Evolutionary conservation across 2,888 invertebrate genomes (phyloP).

Genomic region (Dynastes maya): DNA sequence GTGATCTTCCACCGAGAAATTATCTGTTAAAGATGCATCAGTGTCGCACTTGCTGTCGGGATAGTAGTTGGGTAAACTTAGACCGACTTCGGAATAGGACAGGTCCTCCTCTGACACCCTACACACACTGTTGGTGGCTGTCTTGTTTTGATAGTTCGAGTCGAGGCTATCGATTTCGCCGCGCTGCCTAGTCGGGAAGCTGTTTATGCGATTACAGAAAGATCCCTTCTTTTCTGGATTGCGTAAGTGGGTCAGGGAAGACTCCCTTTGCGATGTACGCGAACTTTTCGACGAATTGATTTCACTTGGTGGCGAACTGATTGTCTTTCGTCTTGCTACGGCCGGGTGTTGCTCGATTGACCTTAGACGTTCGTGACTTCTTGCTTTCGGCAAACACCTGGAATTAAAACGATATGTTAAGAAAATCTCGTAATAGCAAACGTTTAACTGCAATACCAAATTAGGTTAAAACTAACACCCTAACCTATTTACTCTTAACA

Average conservation of each 20-base stretch:
- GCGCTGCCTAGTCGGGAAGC: constrained; percentile 55
- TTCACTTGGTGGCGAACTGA: constrained; percentile 59
- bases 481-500: no score
- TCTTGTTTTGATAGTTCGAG: constrained; percentile 75
- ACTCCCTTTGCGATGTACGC: constrained; percentile 52
- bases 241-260: constrained; percentile 39
- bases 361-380: constrained; percentile 62
- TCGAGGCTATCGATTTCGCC: constrained; percentile 75
- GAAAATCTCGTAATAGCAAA: no score
- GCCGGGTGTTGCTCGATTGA: constrained; percentile 54
- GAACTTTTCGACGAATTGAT: constrained; percentile 55
- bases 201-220: constrained; percentile 42
- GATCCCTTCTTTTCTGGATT: constrained; percentile 40
- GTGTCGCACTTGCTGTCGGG: constrained; percentile 71
- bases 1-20: constrained; percentile 65
- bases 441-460: no score
- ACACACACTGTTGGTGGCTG: constrained; percentile 69
- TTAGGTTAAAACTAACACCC: no score
- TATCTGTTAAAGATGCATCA: constrained; percentile 71
- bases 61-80: constrained; percentile 69
- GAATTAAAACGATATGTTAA: constrained; percentile 18
- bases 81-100: constrained; percentile 69
- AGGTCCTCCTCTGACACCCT: constrained; percentile 63
- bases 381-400: constrained; percentile 60
- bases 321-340: constrained; percentile 55